Base-by-base conservation (phyloP, 2,888 invertebrate genomes). In the Caenorhabditis macrosperma region DNA sequence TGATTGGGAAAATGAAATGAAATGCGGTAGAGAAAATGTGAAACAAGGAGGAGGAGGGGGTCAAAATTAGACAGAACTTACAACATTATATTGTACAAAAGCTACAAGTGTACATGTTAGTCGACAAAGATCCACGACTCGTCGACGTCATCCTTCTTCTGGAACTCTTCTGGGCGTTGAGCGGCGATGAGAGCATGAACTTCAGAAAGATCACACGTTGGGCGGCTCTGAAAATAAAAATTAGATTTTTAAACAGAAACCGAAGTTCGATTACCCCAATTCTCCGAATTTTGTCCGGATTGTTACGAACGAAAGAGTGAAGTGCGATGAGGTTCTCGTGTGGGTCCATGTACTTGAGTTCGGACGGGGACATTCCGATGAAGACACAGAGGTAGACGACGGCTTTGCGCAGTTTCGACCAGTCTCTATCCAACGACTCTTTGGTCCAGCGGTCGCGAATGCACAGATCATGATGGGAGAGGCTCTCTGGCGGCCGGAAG, bases 81-180 rank as follows among this genome's bases (percentile, higher is more conserved):
- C 54, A 28, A 64, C 3, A 20, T 22, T 15, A 41, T 12, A 46
- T 17, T 12, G 26, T 26, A 52, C 60, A 71, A 52, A 71, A 55
- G 41, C 52, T 44, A 63, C 55, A 54, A 61, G 33, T 71, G 60
- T 60, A 71, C 12, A 54, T 20, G 24, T 54, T 48, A 64, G n/a
- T 78, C 71, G n/a, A 78, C 78, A 61, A 78, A 63, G 15, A 55
- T 57, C 78, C 78, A 78, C 15, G 78, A 68, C 38, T 78, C 72
- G 33, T 78, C 78, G 26, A 69, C 74, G 1, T 78, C 66, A 10
- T 78, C 78, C 12, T 60, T 66, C 7, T 67, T 66, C 7, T 20
- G 17, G 17, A n/a, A 22, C 10, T 61, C 66, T 17, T 60, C 71
- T 4, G 78, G 78, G 10, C 61, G 44, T 50, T 71, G 71, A 6